Conservation (phyloP, 2,888 invertebrate species). For the Venustoraphidia nigricollis region DNA sequence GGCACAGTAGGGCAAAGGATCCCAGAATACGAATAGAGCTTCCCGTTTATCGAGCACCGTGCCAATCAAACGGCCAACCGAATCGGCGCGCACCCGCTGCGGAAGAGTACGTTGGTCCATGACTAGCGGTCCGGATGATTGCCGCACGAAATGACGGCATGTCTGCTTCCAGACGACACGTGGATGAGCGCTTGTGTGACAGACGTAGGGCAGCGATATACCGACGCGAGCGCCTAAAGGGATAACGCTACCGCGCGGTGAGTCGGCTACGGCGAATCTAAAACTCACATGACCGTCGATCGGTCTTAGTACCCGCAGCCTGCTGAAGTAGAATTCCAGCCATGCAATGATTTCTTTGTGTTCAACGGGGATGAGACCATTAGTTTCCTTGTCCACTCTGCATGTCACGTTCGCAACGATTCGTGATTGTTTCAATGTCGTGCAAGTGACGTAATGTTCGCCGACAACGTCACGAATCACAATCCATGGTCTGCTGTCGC, state of each 20-base stretch:
- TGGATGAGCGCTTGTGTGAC: conserved; percentile 54
- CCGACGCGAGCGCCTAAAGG: conserved; percentile 60
- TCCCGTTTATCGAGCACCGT: conserved; percentile 63
- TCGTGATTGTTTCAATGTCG: conserved; percentile 62
- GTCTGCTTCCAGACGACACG: conserved; percentile 41
- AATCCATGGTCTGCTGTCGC: conserved; percentile 61
- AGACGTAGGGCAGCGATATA: conserved; percentile 65
- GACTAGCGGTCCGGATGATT: conserved; percentile 35
- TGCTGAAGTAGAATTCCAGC: conserved; percentile 55
- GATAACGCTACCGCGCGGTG: conserved; percentile 35
- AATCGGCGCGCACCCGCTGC: conserved; percentile 29
- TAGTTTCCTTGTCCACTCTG: conserved; percentile 46
- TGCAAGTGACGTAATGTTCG: conserved; percentile 65
- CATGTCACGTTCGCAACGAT: conserved; percentile 72
- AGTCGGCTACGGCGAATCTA: conserved; percentile 50
- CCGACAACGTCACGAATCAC: conserved; percentile 61
- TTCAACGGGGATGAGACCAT: conserved; percentile 52
- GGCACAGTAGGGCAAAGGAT: conserved; percentile 72
- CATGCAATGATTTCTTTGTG: conserved; percentile 53
- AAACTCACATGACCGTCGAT: conserved; percentile 70
- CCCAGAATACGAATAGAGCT: conserved; percentile 70
- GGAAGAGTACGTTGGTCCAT: conserved; percentile 24
- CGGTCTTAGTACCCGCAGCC: conserved; percentile 44
- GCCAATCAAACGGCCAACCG: conserved; percentile 43
- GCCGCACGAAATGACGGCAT: conserved; percentile 41